Conservation (phyloP, 2,888 invertebrate species). For the Thymelicus acteon region DNA sequence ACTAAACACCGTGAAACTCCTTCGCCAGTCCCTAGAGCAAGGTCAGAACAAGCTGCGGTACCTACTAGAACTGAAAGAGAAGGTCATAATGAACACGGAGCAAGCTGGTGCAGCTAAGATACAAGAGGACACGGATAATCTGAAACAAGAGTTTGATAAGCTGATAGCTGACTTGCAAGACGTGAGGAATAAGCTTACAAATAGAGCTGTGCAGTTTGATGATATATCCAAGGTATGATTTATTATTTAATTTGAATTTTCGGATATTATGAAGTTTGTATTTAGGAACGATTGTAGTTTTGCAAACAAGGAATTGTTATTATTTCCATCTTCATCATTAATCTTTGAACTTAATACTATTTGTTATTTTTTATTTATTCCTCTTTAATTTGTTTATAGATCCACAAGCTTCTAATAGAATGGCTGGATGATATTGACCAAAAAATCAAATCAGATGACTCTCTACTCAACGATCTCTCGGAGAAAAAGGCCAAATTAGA, state of each 20-base stretch:
- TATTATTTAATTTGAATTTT: too few species aligned
- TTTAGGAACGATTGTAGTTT: too few species aligned
- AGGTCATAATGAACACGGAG: constrained; percentile 96
- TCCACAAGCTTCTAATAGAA: constrained; percentile 91
- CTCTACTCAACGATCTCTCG: constrained; percentile 92
- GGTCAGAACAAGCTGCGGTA: constrained; percentile 90
- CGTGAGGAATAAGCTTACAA: constrained; percentile 89
- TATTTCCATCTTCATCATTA: too few species aligned
- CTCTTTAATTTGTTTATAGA: constrained; percentile 51
- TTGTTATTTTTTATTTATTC: neutral
- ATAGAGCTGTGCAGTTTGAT: constrained; percentile 91
- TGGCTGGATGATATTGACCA: constrained; percentile 96
- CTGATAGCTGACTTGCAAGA: constrained; percentile 92
- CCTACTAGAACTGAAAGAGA: constrained; percentile 95
- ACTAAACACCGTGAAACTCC: constrained; percentile 92
- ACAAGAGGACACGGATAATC: constrained; percentile 94
- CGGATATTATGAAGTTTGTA: too few species aligned
- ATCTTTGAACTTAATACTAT: neutral
- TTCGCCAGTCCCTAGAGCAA: constrained; percentile 96
- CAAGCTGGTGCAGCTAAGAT: constrained; percentile 94
- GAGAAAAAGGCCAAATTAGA: constrained; percentile 96
- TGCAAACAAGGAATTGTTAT: too few species aligned
- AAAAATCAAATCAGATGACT: constrained; percentile 90
- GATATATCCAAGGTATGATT: constrained; percentile 90
- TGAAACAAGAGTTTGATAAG: constrained; percentile 96